phyloP scores from a whole-genome alignment of 2,113 vertebrate genomes.

The Nothocercus nigrocapillus region DNA sequence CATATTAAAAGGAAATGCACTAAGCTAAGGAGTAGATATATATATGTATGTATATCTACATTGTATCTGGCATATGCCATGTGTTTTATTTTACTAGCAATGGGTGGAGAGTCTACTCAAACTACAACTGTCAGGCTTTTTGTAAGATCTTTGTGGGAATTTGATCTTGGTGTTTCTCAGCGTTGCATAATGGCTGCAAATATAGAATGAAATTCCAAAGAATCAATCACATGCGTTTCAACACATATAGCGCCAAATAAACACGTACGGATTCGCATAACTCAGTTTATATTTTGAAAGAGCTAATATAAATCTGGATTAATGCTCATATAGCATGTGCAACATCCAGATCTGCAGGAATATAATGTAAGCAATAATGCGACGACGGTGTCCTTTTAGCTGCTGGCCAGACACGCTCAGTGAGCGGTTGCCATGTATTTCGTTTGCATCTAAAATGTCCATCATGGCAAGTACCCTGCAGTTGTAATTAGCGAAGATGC shows the following conservation, averaged over 20 bases:
- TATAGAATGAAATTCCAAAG: slow-evolving; percentile 20
- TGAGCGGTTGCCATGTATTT: slow-evolving; percentile 63
- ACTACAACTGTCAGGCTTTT: neutral
- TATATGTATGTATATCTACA: neutral
- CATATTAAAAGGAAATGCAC: neutral
- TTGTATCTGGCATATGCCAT: neutral
- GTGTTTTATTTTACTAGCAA: slow-evolving; percentile 7
- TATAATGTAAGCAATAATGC: neutral
- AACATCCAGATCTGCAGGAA: slow-evolving; percentile 13
- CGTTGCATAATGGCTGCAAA: neutral
- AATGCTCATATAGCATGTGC: slow-evolving; percentile 21
- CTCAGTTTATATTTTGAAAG: slow-evolving; percentile 14
- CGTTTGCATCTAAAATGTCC: slow-evolving; percentile 60
- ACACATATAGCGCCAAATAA: neutral
- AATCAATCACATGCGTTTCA: slow-evolving; percentile 37
- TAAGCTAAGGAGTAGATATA: neutral
- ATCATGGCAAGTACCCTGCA: slow-evolving; percentile 27
- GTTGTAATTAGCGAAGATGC: slow-evolving; percentile 75
- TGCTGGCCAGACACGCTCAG: slow-evolving; percentile 43
- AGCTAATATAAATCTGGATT: slow-evolving; percentile 49
- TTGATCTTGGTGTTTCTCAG: neutral
- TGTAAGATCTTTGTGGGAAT: slow-evolving; percentile 37
- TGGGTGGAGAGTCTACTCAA: neutral
- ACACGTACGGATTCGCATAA: neutral
- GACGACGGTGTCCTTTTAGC: slow-evolving; percentile 44